phyloP scores from a whole-genome alignment of 2,888 invertebrate species.

The Hanleya hanleyi region DNA sequence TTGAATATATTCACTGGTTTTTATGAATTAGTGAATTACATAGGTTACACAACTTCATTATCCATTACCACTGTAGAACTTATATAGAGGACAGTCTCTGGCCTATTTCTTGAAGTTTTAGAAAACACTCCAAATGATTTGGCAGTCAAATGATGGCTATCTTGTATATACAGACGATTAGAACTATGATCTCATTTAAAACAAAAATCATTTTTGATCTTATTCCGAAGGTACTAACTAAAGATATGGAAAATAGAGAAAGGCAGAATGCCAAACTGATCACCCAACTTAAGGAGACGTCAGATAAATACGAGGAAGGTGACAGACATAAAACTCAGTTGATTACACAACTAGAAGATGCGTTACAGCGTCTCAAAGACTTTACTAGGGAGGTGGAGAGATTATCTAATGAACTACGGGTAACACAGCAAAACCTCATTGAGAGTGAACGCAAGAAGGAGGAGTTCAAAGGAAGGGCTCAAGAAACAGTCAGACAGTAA shows the following conservation, averaged over 20 bases:
- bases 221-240: constrained; percentile 65
- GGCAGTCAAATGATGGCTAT: no score
- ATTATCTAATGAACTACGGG: constrained; percentile 53
- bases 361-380: constrained; percentile 53
- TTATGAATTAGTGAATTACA: no score
- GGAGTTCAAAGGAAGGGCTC: constrained; percentile 67
- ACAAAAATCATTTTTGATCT: no score
- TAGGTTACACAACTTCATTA: no score
- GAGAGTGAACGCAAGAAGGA: constrained; percentile 66
- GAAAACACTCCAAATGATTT: no score
- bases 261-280: constrained; percentile 29
- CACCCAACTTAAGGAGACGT: constrained; percentile 59
- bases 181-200: no score
- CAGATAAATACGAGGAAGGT: constrained; percentile 60
- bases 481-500: constrained; percentile 70
- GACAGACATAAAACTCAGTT: constrained; percentile 59
- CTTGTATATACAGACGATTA: no score
- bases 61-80: no score
- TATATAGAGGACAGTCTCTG: no score
- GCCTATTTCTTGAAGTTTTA: no score
- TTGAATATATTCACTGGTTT: no score
- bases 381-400: constrained; percentile 58
- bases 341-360: constrained; percentile 61
- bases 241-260: constrained; percentile 53
- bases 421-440: constrained; percentile 55